phyloP scores from a whole-genome alignment of 2,888 invertebrate genomes.

The Cacoxenus indagator region DNA sequence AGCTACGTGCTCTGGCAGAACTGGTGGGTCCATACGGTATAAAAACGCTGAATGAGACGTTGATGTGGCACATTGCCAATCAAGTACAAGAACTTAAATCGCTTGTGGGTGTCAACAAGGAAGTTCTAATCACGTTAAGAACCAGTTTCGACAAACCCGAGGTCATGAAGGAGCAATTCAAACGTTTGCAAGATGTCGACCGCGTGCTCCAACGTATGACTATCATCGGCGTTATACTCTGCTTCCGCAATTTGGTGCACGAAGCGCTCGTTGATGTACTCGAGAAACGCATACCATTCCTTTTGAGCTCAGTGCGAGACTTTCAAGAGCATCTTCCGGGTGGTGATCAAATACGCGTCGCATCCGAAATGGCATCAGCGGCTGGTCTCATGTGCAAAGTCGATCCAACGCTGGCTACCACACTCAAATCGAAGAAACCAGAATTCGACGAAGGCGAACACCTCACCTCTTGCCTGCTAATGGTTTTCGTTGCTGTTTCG shows the following conservation, averaged over 20 bases:
- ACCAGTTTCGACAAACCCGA: slow-evolving; percentile 99
- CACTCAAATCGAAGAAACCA: slow-evolving; percentile 88
- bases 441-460: slow-evolving; percentile 94
- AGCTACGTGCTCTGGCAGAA: slow-evolving; percentile 93
- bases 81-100: slow-evolving; percentile 97
- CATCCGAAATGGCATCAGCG: slow-evolving; percentile 97
- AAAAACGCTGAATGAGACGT: slow-evolving; percentile 94
- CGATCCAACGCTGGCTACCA: slow-evolving; percentile 93
- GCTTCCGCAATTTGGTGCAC: slow-evolving; percentile 94
- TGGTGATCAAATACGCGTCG: slow-evolving; percentile 90
- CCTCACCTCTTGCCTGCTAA: slow-evolving; percentile 90
- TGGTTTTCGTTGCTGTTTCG: slow-evolving; percentile 99
- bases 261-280: slow-evolving; percentile 94
- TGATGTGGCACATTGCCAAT: slow-evolving; percentile 99
- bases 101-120: slow-evolving; percentile 92
- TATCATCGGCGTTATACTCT: slow-evolving; percentile 96
- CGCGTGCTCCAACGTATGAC: slow-evolving; percentile 97
- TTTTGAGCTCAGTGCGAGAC: slow-evolving; percentile 94
- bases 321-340: slow-evolving; percentile 93
- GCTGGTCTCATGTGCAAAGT: slow-evolving; percentile 95
- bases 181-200: slow-evolving; percentile 90
- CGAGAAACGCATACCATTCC: slow-evolving; percentile 94
- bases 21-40: slow-evolving; percentile 99
- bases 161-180: slow-evolving; percentile 96
- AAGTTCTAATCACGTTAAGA: slow-evolving; percentile 88